Evolutionary conservation across 1,140 invertebrate species (phyloP).

Genomic region (Brachystomella parvula): DNA sequence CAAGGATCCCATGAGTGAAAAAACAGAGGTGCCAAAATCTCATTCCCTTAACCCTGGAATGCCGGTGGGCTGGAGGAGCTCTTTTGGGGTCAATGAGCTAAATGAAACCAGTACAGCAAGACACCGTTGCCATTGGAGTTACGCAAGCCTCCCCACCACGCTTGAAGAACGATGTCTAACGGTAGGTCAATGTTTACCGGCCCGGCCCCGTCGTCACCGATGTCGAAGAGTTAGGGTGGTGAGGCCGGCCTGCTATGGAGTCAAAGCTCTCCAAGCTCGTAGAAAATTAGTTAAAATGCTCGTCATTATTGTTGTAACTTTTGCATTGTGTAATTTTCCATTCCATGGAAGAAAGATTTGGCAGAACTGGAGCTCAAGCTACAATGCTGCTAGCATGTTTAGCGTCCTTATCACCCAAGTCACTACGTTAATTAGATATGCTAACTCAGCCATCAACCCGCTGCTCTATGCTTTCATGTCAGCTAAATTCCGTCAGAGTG

Average conservation of each 20-base stretch:
- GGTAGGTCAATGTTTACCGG: too few species aligned
- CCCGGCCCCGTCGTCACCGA: too few species aligned
- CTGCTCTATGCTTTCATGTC: conserved; percentile 76
- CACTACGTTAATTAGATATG: conserved; percentile 73
- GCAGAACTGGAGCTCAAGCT: conserved; percentile 59
- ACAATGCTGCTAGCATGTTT: conserved; percentile 56
- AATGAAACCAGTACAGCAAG: too few species aligned
- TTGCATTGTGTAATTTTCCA: conserved; percentile 74
- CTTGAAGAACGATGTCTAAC: too few species aligned
- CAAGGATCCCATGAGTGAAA: too few species aligned
- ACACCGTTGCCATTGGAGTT: too few species aligned
- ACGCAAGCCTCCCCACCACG: too few species aligned
- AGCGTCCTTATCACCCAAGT: conserved; percentile 67
- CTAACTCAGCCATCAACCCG: conserved; percentile 76
- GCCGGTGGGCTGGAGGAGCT: too few species aligned
- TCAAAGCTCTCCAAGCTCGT: conserved; percentile 33
- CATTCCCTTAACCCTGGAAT: too few species aligned
- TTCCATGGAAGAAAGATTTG: conserved; percentile 75
- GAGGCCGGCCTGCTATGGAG: conserved; percentile 29
- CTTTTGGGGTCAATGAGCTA: too few species aligned
- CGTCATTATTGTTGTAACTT: conserved; percentile 69
- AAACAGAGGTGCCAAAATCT: too few species aligned
- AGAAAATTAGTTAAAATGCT: conserved; percentile 58
- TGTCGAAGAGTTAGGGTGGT: conserved; percentile 17
- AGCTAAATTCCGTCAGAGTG: conserved; percentile 48